These are phyloP conservation scores for Euclidia mi DNA, from an alignment of 2,888 invertebrate genomes.

Conservation along the genomic window DNA sequence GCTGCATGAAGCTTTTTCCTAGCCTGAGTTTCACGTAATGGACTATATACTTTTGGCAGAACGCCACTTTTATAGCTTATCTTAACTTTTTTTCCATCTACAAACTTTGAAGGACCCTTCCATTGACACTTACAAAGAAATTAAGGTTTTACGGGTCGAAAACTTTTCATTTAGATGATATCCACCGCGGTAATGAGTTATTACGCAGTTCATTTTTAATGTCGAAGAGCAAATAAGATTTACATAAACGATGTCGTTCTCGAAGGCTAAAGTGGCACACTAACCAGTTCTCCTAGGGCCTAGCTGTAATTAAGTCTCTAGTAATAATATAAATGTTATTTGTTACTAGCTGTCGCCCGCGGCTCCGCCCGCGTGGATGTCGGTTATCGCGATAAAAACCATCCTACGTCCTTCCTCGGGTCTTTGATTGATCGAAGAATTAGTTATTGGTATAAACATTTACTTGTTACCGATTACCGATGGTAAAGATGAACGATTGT, in stretches of 20 bases:
- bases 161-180: slow-evolving; percentile 55
- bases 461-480: too few species aligned
- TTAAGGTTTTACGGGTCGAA: slow-evolving; percentile 42
- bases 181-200: slow-evolving; percentile 47
- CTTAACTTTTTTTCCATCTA: slow-evolving; percentile 39
- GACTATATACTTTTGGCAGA: slow-evolving; percentile 28
- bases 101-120: slow-evolving; percentile 41
- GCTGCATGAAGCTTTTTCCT: too few species aligned
- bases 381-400: too few species aligned
- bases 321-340: too few species aligned
- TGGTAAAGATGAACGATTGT: too few species aligned
- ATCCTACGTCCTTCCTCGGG: too few species aligned
- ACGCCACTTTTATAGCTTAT: slow-evolving; percentile 29
- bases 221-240: slow-evolving; percentile 30
- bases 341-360: too few species aligned
- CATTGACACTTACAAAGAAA: slow-evolving; percentile 49
- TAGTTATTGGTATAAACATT: too few species aligned
- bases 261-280: slow-evolving; percentile 1
- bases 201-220: slow-evolving; percentile 35
- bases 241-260: slow-evolving; percentile 29
- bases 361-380: too few species aligned
- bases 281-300: slow-evolving; percentile 11
- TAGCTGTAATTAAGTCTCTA: too few species aligned
- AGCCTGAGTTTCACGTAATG: slow-evolving; percentile 14
- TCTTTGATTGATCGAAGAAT: too few species aligned